These are phyloP conservation scores for Furcifer pardalis DNA, from an alignment of 2,797 vertebrate genomes.

Conservation along the genomic window DNA sequence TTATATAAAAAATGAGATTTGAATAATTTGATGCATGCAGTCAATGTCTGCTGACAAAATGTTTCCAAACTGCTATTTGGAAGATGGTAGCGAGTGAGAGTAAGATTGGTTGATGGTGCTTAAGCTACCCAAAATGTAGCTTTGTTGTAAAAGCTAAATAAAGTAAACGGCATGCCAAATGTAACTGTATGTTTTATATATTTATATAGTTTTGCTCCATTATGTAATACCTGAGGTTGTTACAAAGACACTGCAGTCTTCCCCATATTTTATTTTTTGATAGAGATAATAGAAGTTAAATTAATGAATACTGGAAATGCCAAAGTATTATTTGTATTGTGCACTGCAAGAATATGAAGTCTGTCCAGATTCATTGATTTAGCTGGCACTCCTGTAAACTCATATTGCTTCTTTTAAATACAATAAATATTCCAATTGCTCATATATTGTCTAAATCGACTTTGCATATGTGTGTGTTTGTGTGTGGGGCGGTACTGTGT, in stretches of 20 bases:
- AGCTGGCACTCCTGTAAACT: conserved; percentile 45
- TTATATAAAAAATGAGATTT: conserved; percentile 39
- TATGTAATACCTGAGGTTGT: conserved; percentile 26
- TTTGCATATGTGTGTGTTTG: neutral
- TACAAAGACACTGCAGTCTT: conserved; percentile 40
- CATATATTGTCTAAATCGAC: neutral
- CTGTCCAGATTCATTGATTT: conserved; percentile 47
- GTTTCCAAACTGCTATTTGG: conserved; percentile 50
- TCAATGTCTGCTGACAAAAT: conserved; percentile 56
- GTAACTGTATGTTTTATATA: conserved; percentile 49
- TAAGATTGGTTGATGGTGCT: conserved; percentile 40
- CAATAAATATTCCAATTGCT: conserved; percentile 19
- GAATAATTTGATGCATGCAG: conserved; percentile 51
- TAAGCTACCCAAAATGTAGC: conserved; percentile 46
- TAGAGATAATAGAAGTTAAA: conserved; percentile 35
- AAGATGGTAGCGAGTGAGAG: conserved; percentile 39
- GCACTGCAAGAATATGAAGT: conserved; percentile 29
- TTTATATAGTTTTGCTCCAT: conserved; percentile 22
- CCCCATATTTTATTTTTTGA: conserved; percentile 31
- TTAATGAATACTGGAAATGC: conserved; percentile 34
- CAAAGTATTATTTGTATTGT: conserved; percentile 6
- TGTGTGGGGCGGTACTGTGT: neutral
- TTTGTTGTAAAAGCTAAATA: conserved; percentile 68
- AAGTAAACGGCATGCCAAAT: conserved; percentile 57
- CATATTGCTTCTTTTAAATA: neutral